Conservation (phyloP, 2,888 invertebrate genomes). For the Epinotia brunnichana region DNA sequence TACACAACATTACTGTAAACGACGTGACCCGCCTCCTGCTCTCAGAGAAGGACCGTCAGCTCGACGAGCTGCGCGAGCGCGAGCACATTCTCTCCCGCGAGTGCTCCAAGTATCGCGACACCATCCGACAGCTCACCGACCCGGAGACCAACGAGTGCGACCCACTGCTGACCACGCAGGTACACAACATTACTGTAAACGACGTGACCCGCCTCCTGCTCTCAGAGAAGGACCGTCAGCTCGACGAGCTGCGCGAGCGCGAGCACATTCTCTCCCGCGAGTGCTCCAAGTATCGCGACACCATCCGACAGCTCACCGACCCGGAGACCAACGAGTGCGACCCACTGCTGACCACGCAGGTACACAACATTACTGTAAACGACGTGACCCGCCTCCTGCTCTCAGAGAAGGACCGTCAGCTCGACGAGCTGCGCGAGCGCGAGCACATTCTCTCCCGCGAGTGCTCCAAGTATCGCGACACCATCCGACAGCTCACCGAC, state of each 20-base stretch:
- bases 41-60: slow-evolving; percentile 88
- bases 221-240: no score
- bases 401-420: slow-evolving; percentile 88
- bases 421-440: slow-evolving; percentile 86
- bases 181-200: no score
- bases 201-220: no score
- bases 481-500: slow-evolving; percentile 87
- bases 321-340: no score
- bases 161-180: slow-evolving; percentile 71
- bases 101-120: slow-evolving; percentile 86
- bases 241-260: no score
- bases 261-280: no score
- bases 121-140: slow-evolving; percentile 87
- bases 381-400: slow-evolving; percentile 86
- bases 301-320: no score
- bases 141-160: slow-evolving; percentile 84
- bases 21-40: slow-evolving; percentile 86
- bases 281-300: no score
- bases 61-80: slow-evolving; percentile 86
- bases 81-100: slow-evolving; percentile 85
- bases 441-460: slow-evolving; percentile 85
- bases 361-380: no score
- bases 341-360: no score
- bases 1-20: no score
- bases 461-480: slow-evolving; percentile 86